These are phyloP conservation scores for Sebastes flavidus DNA, from an alignment of 2,797 vertebrate genomes.

Conservation along the genomic window DNA sequence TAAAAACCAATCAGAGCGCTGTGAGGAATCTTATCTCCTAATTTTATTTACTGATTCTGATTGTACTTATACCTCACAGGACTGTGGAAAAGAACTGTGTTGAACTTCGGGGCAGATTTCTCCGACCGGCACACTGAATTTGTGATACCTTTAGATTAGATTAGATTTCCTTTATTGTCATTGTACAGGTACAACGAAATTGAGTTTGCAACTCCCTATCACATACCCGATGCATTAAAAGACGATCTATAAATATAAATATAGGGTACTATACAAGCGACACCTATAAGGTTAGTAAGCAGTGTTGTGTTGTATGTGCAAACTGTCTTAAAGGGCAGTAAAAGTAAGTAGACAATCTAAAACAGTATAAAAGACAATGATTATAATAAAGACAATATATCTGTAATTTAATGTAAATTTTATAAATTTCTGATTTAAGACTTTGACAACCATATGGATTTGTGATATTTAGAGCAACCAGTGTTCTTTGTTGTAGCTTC, in stretches of 20 bases:
- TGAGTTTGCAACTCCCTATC: no score
- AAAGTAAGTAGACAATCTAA: no score
- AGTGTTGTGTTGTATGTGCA: no score
- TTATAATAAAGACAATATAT: rapidly evolving
- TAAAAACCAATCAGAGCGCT: neutral
- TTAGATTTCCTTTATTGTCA: no score
- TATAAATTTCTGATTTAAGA: neutral
- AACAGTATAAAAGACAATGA: no score
- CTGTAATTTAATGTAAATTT: neutral
- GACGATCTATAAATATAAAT: no score
- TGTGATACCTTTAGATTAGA: no score
- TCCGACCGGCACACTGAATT: neutral
- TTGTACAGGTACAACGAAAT: no score
- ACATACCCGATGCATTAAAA: no score
- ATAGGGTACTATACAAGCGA: no score
- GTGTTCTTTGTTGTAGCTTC: neutral
- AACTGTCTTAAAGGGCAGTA: no score
- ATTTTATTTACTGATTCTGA: neutral
- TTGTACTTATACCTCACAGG: neutral
- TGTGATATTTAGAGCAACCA: neutral
- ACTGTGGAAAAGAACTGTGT: neutral
- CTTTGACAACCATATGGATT: neutral
- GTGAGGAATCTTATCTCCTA: neutral
- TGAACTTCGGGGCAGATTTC: neutral
- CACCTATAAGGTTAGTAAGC: no score